Conservation (phyloP, 2,888 invertebrate species). For the Ferdinandea cuprea region DNA sequence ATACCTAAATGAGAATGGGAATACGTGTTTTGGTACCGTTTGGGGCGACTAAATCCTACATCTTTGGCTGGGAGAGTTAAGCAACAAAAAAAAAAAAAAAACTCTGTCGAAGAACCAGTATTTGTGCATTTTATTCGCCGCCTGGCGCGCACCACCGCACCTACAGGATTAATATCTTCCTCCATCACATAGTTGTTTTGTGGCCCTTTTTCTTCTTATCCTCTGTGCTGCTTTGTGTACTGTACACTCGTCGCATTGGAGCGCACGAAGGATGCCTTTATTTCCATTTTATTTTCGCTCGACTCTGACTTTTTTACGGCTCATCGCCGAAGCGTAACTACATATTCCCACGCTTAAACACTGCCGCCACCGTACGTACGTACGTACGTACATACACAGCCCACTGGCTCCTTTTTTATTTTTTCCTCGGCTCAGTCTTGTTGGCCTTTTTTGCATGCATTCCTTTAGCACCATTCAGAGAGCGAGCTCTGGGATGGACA, state of each 20-base stretch:
- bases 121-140: slow-evolving; percentile 63
- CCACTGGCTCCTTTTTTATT: slow-evolving; percentile 45
- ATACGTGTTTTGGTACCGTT: slow-evolving; percentile 48
- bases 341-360: slow-evolving; percentile 72
- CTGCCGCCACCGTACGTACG: too few species aligned
- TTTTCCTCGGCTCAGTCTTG: slow-evolving; percentile 1
- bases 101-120: slow-evolving; percentile 63
- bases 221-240: neutral
- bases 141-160: slow-evolving; percentile 17
- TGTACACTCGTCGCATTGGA: too few species aligned
- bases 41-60: slow-evolving; percentile 30
- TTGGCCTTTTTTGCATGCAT: slow-evolving; percentile 63
- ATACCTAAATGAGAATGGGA: slow-evolving; percentile 5
- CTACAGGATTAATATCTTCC: slow-evolving; percentile 66
- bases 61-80: slow-evolving; percentile 22
- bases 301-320: slow-evolving; percentile 56
- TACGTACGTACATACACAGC: slow-evolving; percentile 38
- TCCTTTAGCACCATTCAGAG: slow-evolving; percentile 65
- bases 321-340: slow-evolving; percentile 64
- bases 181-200: slow-evolving; percentile 18
- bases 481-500: slow-evolving; percentile 58
- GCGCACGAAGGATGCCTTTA: slow-evolving; percentile 22
- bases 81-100: slow-evolving; percentile 27
- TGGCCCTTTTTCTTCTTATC: slow-evolving; percentile 17
- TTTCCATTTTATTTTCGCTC: slow-evolving; percentile 44